phyloP scores from a whole-genome alignment of 2,888 invertebrate species.

The Melinopterus prodromus region DNA sequence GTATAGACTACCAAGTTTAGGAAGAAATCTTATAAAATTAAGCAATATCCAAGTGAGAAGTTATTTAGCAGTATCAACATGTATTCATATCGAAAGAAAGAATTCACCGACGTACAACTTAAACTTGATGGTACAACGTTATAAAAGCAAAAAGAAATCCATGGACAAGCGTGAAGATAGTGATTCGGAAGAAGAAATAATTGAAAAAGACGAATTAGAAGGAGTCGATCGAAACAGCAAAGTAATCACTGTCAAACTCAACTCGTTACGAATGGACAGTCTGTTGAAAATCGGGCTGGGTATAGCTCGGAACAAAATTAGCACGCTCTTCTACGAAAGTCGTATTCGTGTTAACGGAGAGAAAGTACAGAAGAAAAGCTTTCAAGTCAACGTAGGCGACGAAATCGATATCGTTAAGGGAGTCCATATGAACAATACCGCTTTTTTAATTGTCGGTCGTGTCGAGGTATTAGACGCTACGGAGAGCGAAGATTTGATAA shows the following conservation, averaged over 20 bases:
- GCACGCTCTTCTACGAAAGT: constrained; percentile 81
- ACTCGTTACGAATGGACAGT: constrained; percentile 75
- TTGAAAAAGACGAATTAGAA: constrained; percentile 63
- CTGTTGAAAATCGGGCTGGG: constrained; percentile 74
- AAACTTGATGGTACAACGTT: constrained; percentile 39
- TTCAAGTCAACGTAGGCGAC: constrained; percentile 71
- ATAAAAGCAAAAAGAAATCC: constrained; percentile 48
- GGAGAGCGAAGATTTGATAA: constrained; percentile 66
- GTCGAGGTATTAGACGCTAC: constrained; percentile 69
- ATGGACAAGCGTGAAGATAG: constrained; percentile 49
- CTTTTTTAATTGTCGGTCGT: constrained; percentile 74
- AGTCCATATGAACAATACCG: constrained; percentile 71
- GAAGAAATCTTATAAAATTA: constrained; percentile 4
- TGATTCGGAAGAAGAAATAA: constrained; percentile 65
- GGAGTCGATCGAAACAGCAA: constrained; percentile 67
- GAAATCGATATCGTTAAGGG: constrained; percentile 82
- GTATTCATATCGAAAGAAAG: background rate
- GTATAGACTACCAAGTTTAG: background rate
- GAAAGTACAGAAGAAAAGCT: constrained; percentile 79
- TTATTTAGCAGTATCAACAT: background rate
- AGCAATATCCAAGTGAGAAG: constrained; percentile 4
- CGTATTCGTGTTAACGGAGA: constrained; percentile 82
- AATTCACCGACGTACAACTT: background rate
- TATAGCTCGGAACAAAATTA: constrained; percentile 81
- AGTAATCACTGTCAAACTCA: constrained; percentile 69